Percentiles rank a stretch among this genome's conserved stretches.
phyloP scores from a whole-genome alignment of 2,113 vertebrate species.

The Ellobius talpinus region DNA sequence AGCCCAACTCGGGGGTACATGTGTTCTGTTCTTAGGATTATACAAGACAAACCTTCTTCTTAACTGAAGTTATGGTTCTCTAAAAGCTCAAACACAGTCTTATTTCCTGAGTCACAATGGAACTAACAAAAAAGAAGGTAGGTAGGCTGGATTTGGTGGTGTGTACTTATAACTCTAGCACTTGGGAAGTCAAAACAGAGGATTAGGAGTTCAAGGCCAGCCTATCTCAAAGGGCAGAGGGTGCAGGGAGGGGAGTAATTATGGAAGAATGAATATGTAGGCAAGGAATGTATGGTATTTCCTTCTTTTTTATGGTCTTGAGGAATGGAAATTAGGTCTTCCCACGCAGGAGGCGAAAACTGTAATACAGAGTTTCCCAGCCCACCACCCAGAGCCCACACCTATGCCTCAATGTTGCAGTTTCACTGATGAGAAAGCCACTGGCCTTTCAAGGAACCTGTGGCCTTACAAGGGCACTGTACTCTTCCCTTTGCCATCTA shows the following conservation, averaged over 20 bases:
- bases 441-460: slow-evolving; percentile 35
- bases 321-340: background rate
- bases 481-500: background rate
- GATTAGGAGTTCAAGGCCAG: background rate
- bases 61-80: background rate
- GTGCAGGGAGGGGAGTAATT: background rate
- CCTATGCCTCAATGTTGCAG: background rate
- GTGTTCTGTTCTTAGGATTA: background rate
- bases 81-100: slow-evolving; percentile 1
- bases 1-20: background rate
- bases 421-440: background rate
- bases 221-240: background rate
- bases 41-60: background rate
- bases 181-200: background rate
- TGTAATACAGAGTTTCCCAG: background rate
- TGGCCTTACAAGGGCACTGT: background rate
- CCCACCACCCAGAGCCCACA: background rate
- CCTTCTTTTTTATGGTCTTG: background rate
- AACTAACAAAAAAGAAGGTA: background rate
- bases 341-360: background rate
- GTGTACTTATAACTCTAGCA: background rate
- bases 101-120: background rate
- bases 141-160: background rate
- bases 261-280: background rate
- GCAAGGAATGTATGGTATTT: background rate